Evolutionary conservation across 2,113 vertebrate genomes (phyloP), one percentile per base, ranked within the genome.

Genomic region (Silurus glanis): DNA sequence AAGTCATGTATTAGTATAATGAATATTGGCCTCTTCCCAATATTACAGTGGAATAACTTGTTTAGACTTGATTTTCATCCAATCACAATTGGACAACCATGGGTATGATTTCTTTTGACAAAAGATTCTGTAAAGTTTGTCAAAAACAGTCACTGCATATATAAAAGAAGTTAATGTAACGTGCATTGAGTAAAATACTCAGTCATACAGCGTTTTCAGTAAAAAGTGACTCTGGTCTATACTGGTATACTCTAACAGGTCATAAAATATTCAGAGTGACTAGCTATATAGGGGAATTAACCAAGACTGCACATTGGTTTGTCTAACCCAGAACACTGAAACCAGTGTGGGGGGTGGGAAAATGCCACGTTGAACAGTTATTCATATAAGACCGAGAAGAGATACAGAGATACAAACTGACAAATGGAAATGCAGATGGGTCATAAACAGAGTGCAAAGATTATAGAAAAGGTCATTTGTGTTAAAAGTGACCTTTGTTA

Each of bases 391-490:
- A 85, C 25, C 66, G 45, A 76, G 23, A 23, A 67, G 61, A 85
- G 67, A 55, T 37, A 2, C 37, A 37, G 9, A 23, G 23, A 69
- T 45, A 58, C 19, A 80, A 28, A 58, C 10, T 9, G 25, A 55
- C 74, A 53, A 12, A 53, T 71, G 53, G 3, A 80, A 47, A 45
- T 84, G 67, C 37, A 47, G 10, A 37, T 17, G n/a, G 55, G 28
- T 74, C 69, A 74, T 45, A 72, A 84, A 58, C 25, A 84, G 28
- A 61, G 10, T 2, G 25, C 47, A 7, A 59, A 74, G n/a, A 55
- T 25, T 49, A 19, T 75, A n/a, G 28, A 61, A 75, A 84, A 76
- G 83, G 83, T 61, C 45, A 84, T 58, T 64, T 45, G 51, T 84
- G 14, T 25, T 75, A 62, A 62, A 51, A 25, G 37, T 83, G 69